A percentile compares a stretch with the other conserved stretches of the same genome.
Conservation (phyloP, 2,888 invertebrate genomes). For the Matsumyia berberina region DNA sequence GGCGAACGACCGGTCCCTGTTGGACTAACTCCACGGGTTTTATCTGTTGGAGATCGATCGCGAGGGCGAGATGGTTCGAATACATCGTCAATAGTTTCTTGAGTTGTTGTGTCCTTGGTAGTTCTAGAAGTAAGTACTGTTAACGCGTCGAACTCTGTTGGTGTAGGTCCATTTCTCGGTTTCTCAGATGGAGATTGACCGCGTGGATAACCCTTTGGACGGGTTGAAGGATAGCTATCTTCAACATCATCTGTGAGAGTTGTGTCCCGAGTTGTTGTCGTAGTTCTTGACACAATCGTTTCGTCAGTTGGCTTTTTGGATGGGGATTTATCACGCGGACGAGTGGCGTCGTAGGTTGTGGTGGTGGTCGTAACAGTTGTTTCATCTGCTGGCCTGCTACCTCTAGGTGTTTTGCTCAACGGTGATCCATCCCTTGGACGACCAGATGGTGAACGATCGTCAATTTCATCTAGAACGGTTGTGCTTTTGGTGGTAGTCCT, state of each 20-base stretch:
- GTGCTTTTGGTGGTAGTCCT: constrained; percentile 20
- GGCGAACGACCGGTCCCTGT: no score
- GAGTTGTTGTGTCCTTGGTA: no score
- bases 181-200: constrained; percentile 38
- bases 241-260: background rate
- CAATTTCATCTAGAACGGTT: constrained; percentile 2
- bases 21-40: background rate
- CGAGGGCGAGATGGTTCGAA: background rate
- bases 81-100: no score
- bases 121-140: no score
- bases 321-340: constrained; percentile 44
- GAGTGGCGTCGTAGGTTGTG: background rate
- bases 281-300: background rate
- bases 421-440: constrained; percentile 32
- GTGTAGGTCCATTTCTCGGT: background rate
- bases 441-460: background rate
- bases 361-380: background rate
- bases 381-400: constrained; percentile 11
- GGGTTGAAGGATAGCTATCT: background rate
- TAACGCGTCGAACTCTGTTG: no score
- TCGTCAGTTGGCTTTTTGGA: constrained; percentile 10
- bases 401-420: background rate
- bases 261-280: background rate
- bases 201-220: constrained; percentile 5
- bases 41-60: constrained; percentile 1